phyloP scores from a whole-genome alignment of 2,888 invertebrate genomes.

The Ecliptopera silaceata region DNA sequence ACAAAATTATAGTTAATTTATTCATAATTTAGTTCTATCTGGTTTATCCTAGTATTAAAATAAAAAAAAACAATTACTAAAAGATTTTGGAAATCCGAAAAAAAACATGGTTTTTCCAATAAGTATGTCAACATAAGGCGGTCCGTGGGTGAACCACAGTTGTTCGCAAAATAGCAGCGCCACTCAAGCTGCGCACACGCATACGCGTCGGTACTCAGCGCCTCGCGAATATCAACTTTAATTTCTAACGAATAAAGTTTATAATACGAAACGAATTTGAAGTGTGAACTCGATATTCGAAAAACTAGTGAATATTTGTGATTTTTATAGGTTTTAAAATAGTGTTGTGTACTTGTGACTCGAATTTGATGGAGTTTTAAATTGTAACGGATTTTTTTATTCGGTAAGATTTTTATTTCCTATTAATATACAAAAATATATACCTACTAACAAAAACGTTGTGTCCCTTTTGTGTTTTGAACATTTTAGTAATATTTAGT shows the following conservation, averaged over 20 bases:
- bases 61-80: background rate
- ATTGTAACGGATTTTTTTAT: constrained; percentile 26
- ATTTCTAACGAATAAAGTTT: background rate
- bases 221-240: constrained; percentile 46
- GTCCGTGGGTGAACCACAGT: constrained; percentile 43
- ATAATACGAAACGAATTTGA: constrained; percentile 13
- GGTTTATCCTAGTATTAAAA: background rate
- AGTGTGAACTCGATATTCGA: constrained; percentile 12
- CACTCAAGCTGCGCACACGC: constrained; percentile 67
- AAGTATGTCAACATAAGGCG: constrained; percentile 56
- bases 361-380: constrained; percentile 28
- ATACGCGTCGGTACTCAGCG: constrained; percentile 32
- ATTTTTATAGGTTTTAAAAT: constrained; percentile 7
- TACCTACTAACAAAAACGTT: too few relatives aligned
- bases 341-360: constrained; percentile 25
- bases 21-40: too few relatives aligned
- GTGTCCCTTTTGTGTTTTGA: too few relatives aligned
- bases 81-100: constrained; percentile 30
- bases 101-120: constrained; percentile 46
- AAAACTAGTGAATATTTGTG: constrained; percentile 17
- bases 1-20: too few relatives aligned
- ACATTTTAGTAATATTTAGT: too few relatives aligned
- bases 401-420: constrained; percentile 21
- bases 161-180: constrained; percentile 69
- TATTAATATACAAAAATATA: too few relatives aligned